These are phyloP conservation scores for Ophioninae sp. DNA, from an alignment of 2,888 invertebrate genomes.

Conservation along the genomic window DNA sequence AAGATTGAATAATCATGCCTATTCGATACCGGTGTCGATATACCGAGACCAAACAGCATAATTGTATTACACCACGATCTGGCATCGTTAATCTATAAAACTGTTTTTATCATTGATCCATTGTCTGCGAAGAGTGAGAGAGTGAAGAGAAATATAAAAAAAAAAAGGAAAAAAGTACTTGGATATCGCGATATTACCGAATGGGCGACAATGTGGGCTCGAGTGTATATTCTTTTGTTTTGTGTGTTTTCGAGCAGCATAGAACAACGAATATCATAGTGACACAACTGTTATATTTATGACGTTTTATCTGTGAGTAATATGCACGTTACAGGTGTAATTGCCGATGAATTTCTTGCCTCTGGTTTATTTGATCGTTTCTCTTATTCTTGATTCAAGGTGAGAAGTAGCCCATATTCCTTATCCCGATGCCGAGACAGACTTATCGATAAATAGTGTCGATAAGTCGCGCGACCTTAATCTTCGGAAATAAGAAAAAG, in stretches of 20 bases:
- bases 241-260: constrained; percentile 36
- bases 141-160: constrained; percentile 20
- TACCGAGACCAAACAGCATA: constrained; percentile 36
- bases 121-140: constrained; percentile 32
- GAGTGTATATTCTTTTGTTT: constrained; percentile 10
- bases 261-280: constrained; percentile 43
- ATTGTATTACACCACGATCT: constrained; percentile 60
- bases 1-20: constrained; percentile 14
- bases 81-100: constrained; percentile 59
- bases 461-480: constrained; percentile 26
- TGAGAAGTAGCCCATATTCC: constrained; percentile 35
- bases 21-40: constrained; percentile 29
- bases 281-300: constrained; percentile 48
- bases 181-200: constrained; percentile 19
- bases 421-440: constrained; percentile 51
- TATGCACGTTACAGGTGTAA: constrained; percentile 9
- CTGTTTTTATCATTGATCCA: constrained; percentile 49
- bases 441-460: constrained; percentile 1
- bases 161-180: constrained; percentile 23
- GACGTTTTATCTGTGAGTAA: constrained; percentile 40
- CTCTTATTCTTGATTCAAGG: constrained; percentile 38
- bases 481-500: constrained; percentile 14
- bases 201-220: constrained; percentile 1
- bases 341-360: constrained; percentile 44
- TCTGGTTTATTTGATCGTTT: constrained; percentile 27